These are phyloP conservation scores for Opisthograptis luteolata DNA, from an alignment of 2,888 invertebrate genomes.

Conservation along the genomic window DNA sequence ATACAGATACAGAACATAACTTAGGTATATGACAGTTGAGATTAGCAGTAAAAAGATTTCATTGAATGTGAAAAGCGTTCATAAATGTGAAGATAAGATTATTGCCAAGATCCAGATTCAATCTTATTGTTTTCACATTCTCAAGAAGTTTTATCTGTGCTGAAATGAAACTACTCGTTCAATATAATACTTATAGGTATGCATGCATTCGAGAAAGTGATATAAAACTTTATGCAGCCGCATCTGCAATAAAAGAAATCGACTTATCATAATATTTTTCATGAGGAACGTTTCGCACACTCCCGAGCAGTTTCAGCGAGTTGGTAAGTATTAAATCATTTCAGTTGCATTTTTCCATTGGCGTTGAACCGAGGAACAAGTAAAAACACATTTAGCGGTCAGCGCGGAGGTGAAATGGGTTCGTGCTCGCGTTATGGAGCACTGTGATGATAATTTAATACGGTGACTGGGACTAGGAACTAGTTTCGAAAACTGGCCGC, in stretches of 20 bases:
- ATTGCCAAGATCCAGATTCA: constrained; percentile 11
- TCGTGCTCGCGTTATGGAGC: constrained; percentile 39
- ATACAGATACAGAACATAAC: too few species aligned
- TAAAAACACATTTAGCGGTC: constrained; percentile 41
- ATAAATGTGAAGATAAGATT: constrained; percentile 6
- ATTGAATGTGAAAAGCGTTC: constrained; percentile 8
- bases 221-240: constrained; percentile 37
- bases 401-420: constrained; percentile 41
- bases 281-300: constrained; percentile 43
- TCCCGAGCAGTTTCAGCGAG: constrained; percentile 38
- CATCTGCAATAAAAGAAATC: constrained; percentile 44
- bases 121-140: constrained; percentile 18
- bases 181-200: constrained; percentile 28
- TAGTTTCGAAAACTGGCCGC: constrained; percentile 19
- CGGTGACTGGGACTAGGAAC: constrained; percentile 29
- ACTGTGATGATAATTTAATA: constrained; percentile 44
- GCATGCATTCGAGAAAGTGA: constrained; percentile 25
- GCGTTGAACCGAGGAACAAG: constrained; percentile 39
- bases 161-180: constrained; percentile 9
- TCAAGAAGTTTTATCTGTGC: constrained; percentile 13
- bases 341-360: constrained; percentile 38
- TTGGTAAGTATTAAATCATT: constrained; percentile 46
- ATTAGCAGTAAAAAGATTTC: constrained; percentile 2
- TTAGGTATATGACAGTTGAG: neutral
- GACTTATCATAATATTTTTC: constrained; percentile 47